Evolutionary conservation across 2,888 invertebrate species (phyloP).

Genomic region (Ectemnius lituratus): DNA sequence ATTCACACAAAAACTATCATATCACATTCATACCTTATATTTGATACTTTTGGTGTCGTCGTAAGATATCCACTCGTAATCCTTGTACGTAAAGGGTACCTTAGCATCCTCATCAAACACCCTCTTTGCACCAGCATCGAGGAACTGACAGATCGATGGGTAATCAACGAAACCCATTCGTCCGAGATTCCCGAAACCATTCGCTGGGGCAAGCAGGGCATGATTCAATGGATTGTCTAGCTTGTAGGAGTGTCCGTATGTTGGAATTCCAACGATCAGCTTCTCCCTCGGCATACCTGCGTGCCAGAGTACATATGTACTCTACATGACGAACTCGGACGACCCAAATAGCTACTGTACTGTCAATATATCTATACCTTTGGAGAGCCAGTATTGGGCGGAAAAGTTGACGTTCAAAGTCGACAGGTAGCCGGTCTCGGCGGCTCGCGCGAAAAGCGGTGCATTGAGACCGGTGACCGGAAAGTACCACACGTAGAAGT

Average conservation of each 20-base stretch:
- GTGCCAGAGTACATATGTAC: conserved; percentile 68
- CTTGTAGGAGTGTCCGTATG: conserved; percentile 86
- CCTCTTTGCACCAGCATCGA: conserved; percentile 79
- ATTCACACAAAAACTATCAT: neutral
- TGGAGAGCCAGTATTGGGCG: conserved; percentile 85
- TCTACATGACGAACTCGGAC: neutral
- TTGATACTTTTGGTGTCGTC: conserved; percentile 85
- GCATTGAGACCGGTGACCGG: conserved; percentile 93
- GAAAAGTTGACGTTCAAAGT: conserved; percentile 91
- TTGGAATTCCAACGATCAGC: conserved; percentile 91
- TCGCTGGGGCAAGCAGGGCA: conserved; percentile 85
- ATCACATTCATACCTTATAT: conserved; percentile 42
- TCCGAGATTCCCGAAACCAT: conserved; percentile 85
- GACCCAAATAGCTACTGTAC: conserved; percentile 1
- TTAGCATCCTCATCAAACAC: conserved; percentile 84
- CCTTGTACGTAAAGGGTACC: conserved; percentile 87
- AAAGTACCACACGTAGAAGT: conserved; percentile 86
- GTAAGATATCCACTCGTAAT: conserved; percentile 90
- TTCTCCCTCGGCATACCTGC: conserved; percentile 86
- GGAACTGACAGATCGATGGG: conserved; percentile 84
- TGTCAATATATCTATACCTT: conserved; percentile 61
- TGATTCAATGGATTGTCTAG: conserved; percentile 85
- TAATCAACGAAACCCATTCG: conserved; percentile 85
- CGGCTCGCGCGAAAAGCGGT: conserved; percentile 83
- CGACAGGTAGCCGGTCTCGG: conserved; percentile 83